Evolutionary conservation across 2,113 vertebrate genomes (phyloP).

Genomic region (Albula glossodonta): DNA sequence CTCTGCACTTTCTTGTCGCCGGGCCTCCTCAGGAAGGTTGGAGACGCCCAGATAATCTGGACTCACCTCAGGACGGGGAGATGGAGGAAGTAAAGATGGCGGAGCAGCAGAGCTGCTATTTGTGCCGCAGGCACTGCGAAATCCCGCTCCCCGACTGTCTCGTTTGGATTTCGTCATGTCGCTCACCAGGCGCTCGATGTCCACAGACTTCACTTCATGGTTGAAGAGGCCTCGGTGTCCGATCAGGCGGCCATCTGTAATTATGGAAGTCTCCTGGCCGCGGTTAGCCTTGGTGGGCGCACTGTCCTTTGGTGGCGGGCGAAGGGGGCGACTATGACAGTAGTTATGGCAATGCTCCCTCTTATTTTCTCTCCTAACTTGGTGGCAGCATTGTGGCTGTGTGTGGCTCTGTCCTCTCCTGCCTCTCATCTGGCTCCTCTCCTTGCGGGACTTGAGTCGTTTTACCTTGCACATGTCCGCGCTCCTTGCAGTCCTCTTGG

Average conservation of each 20-base stretch:
- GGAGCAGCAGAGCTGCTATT: background rate
- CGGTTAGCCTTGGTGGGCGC: slow-evolving; percentile 35
- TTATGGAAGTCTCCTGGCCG: slow-evolving; percentile 63
- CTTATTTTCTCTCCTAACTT: slow-evolving; percentile 19
- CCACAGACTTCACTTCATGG: slow-evolving; percentile 72
- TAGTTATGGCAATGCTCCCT: slow-evolving; percentile 26
- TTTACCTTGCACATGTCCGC: slow-evolving; percentile 52
- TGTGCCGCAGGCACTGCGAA: background rate
- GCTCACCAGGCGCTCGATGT: slow-evolving; percentile 69
- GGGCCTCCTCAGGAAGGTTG: slow-evolving; percentile 18
- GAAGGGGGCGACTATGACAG: slow-evolving; percentile 31
- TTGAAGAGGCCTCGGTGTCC: slow-evolving; percentile 75
- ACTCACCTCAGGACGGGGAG: background rate
- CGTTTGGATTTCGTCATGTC: slow-evolving; percentile 44
- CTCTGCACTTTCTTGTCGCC: slow-evolving; percentile 3
- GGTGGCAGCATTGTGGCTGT: slow-evolving; percentile 28
- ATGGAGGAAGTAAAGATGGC: background rate
- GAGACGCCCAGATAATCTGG: slow-evolving; percentile 7
- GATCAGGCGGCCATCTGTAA: slow-evolving; percentile 70
- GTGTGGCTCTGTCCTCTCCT: slow-evolving; percentile 34
- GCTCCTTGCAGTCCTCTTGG: slow-evolving; percentile 22
- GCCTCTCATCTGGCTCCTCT: slow-evolving; percentile 56
- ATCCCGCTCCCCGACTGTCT: background rate
- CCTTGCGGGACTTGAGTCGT: slow-evolving; percentile 67
- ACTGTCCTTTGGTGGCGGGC: slow-evolving; percentile 35